A percentile compares a stretch with the other conserved stretches of the same genome.
phyloP scores from a whole-genome alignment of 2,113 vertebrate species.

The Chaenocephalus aceratus region DNA sequence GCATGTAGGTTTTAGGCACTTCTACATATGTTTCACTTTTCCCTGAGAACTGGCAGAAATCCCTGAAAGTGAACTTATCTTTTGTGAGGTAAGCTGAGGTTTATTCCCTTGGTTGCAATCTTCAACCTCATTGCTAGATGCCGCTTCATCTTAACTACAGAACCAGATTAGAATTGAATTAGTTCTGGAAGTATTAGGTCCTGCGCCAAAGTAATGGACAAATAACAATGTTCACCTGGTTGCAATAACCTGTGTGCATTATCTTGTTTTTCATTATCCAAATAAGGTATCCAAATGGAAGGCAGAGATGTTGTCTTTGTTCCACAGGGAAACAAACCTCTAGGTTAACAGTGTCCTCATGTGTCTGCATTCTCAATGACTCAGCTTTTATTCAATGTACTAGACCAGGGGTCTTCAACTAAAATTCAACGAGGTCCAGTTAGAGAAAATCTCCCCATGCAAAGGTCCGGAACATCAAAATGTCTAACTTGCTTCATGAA shows the following conservation, averaged over 20 bases:
- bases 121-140: no score
- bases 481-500: no score
- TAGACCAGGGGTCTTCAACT: no score
- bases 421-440: no score
- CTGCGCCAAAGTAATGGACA: neutral
- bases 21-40: no score
- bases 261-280: neutral
- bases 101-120: no score
- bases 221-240: neutral
- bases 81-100: no score
- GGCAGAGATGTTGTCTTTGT: neutral
- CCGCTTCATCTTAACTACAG: neutral
- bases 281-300: neutral
- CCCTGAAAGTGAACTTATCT: no score
- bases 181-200: neutral
- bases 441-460: no score
- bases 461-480: no score
- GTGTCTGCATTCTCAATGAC: slow-evolving; percentile 18
- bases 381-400: slow-evolving; percentile 18
- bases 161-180: neutral
- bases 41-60: no score
- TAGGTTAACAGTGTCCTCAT: slow-evolving; percentile 30
- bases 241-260: neutral
- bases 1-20: no score
- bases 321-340: slow-evolving; percentile 2